Evolutionary conservation across 2,797 vertebrate species (phyloP).

Genomic region (Acomys russatus): DNA sequence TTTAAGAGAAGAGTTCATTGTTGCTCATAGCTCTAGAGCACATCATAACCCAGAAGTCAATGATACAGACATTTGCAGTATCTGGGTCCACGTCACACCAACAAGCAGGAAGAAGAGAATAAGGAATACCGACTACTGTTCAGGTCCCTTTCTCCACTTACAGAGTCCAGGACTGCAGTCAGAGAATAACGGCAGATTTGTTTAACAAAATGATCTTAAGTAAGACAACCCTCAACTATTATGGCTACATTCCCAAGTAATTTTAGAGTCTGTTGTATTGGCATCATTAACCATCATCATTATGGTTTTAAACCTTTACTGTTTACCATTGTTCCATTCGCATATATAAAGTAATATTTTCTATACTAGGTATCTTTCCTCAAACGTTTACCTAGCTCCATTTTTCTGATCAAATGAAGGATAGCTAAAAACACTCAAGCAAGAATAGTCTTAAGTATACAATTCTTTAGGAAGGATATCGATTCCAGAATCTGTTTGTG

Average conservation of each 20-base stretch:
- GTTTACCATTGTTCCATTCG: not conserved
- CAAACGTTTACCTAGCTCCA: not conserved
- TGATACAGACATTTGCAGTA: not conserved
- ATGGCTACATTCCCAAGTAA: not conserved
- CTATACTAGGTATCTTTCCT: not conserved
- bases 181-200: not conserved
- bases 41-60: no score
- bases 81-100: not conserved
- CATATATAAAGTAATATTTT: not conserved
- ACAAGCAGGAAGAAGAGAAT: not conserved
- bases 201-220: not conserved
- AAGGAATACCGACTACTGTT: not conserved
- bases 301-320: not conserved
- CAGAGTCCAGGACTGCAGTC: no score
- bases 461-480: not conserved
- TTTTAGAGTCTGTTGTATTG: no score
- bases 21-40: not conserved
- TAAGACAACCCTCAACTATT: not conserved
- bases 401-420: not conserved
- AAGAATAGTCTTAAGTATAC: not conserved
- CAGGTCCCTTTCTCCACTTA: not conserved
- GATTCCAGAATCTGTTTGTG: not conserved
- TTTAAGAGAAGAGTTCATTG: not conserved
- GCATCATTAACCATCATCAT: not conserved
- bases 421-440: not conserved